Evolutionary conservation across 1,140 invertebrate genomes (phyloP), one percentile per base, ranked within the genome.

Genomic region (Harlomillsia oculata): DNA sequence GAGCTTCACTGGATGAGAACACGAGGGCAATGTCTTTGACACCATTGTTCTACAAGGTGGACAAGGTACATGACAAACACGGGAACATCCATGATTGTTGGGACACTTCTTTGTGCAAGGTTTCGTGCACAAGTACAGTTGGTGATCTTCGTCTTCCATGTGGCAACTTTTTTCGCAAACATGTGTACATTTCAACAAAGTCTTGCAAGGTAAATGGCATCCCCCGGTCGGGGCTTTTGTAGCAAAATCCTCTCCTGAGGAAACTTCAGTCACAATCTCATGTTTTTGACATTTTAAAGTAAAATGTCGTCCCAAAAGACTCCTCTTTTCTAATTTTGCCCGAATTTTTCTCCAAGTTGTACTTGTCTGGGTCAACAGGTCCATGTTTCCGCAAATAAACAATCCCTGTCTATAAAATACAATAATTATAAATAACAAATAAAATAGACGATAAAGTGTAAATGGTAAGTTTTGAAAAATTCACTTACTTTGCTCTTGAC

Each of bases 401-500:
- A 81, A 60, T 2, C 78, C 79, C 37, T 70, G 78, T 74, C 14
- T 80, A 43, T 56, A 69, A 69, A 8, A 18, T 30, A 43, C n/a
- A 23, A 21, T 5, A 43, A 21, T 43, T 20, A 8, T 11, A 20
- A 43, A 43, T 14, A 43, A 21, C 1, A 43, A 43, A 43, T 21
- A 23, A 6, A 18, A 43, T 16, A 21, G 14, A 4, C 5, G 2
- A 11, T 41, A 21, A 3, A 2, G 20, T 41, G 2, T 18, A 18
- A 2, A 26, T 1, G 29, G 5, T 28, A 25, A n/a, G 13, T n/a
- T 44, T 9, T 25, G 41, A 29, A 45, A 26, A 25, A 2, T 32
- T 39, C 11, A 83, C 89, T 71, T 80, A 77, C 67, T 80, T 82
- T 0, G 88, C 88, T 64, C 88, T 72, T 0, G 88, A 90, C 5